Base-by-base conservation (phyloP, 1,140 invertebrate species). In the Coelopa frigida region DNA sequence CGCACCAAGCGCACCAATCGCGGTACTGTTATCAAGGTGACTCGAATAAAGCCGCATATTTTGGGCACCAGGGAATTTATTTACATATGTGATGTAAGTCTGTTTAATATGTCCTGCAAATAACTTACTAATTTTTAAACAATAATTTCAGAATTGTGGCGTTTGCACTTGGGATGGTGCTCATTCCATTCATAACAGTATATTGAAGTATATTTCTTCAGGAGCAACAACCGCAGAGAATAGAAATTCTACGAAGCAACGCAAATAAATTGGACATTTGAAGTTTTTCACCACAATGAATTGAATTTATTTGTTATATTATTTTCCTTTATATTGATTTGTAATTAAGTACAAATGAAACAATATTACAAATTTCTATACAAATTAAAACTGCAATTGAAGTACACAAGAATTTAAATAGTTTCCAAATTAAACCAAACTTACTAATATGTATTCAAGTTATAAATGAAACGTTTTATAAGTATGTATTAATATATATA, bases 121-220 rank as follows among this genome's bases (percentile, higher is more conserved):
- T 10, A 11, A 26, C 3, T 48, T 41, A 12, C 31, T 7, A 32
- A 23, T 11, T 31, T 15, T 38, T 31, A 17, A 39, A n/a, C 15
- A 14, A 17, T 38, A 29, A 29, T 24, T 27, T 35, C 11, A 53
- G 49, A 46, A 57, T 8, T 84, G 82, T 62, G 82, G 82, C 1
- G 78, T 83, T 53, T 63, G 78, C 23, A 83, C 78, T 54, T 84
- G 82, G 80, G 75, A 79, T 49, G 80, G 80, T 29, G 49, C 37
- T 11, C 24, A 48, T 36, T 29, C 29, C 4, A 27, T 48, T 31
- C 36, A 47, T 22, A 18, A 18, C 14, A 39, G 26, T 23, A 24
- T 39, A 22, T 32, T 40, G 45, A 26, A 29, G 10, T 11, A 20
- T 23, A 14, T 18, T 3, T 27, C n/a, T 22, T 39, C 8, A 8